Evolutionary conservation across 1,140 invertebrate genomes (phyloP), one percentile per base, ranked within the genome.

Genomic region (Euura lappo): DNA sequence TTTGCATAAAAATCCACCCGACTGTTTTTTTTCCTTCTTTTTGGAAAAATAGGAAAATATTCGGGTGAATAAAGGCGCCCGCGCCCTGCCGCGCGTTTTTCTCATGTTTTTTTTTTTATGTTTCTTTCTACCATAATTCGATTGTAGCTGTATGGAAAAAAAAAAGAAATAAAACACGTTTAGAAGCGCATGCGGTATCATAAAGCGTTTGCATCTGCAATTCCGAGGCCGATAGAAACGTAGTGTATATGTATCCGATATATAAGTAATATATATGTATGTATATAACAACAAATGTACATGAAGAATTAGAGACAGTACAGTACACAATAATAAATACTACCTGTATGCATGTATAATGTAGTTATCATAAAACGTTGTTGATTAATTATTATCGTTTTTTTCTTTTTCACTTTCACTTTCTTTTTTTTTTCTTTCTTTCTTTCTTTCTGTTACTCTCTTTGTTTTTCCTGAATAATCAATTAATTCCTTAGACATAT

Each of bases 291-390:
- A 81, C 84, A 82, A 84, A 85, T 85, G 79, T 84, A 86, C 83
- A 86, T 84, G 82, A 83, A 85, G 80, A 84, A 83, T 89, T 86
- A 88, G 87, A 88, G 86, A 89, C 86, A 88, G 84, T 90, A 90
- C 88, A 87, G 85, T 90, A 90, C 87, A 89, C 86, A 88, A 85
- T 87, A 85, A 85, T 89, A 88, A 87, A 89, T 89, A 88, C 80
- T 85, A 86, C 81, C 80, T 85, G 79, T 82, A 81, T 78, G 77
- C 79, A 76, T 81, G 75, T 79, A n/a, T 60, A 11, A 60, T 75
- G 79, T 78, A 77, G 44, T 60, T 76, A 73, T 73, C 74, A 77
- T 74, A 68, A 75, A 28, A 28, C 28, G 28, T 28, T 28, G 28
- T 28, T 28, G 28, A 28, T 28, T 28, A 28, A 28, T 28, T 28